phyloP scores from a whole-genome alignment of 2,797 vertebrate genomes.

The Pseudocheirus occidentalis region DNA sequence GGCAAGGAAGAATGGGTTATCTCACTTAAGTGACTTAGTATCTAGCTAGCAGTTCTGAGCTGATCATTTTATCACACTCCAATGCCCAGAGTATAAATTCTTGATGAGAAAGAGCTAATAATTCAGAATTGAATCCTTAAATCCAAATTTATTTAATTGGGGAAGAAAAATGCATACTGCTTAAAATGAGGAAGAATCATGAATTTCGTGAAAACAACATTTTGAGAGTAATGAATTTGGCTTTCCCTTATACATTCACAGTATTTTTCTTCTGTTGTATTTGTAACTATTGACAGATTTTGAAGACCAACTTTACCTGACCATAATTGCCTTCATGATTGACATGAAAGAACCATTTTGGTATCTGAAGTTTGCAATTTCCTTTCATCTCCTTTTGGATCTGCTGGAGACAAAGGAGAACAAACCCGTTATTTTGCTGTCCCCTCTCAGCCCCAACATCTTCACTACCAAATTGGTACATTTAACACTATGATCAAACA shows the following conservation, averaged over 20 bases:
- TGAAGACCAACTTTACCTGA: background rate
- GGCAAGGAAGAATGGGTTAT: slow-evolving; percentile 3
- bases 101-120: slow-evolving; percentile 15
- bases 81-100: background rate
- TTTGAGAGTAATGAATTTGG: background rate
- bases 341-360: slow-evolving; percentile 3
- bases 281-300: slow-evolving; percentile 17
- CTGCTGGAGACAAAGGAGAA: background rate
- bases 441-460: background rate
- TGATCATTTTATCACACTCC: background rate
- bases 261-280: background rate
- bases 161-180: background rate
- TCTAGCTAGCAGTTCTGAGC: background rate
- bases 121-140: slow-evolving; percentile 36
- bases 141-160: slow-evolving; percentile 3
- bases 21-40: background rate
- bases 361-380: background rate
- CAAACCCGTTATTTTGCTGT: background rate
- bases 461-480: background rate
- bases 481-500: background rate
- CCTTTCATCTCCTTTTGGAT: background rate
- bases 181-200: slow-evolving; percentile 15
- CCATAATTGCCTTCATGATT: background rate
- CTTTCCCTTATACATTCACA: background rate
- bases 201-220: background rate